Percentiles rank a stretch among this genome's conserved stretches.
Evolutionary conservation across 2,888 invertebrate species (phyloP).

Genomic region (Osmoderma eremita): DNA sequence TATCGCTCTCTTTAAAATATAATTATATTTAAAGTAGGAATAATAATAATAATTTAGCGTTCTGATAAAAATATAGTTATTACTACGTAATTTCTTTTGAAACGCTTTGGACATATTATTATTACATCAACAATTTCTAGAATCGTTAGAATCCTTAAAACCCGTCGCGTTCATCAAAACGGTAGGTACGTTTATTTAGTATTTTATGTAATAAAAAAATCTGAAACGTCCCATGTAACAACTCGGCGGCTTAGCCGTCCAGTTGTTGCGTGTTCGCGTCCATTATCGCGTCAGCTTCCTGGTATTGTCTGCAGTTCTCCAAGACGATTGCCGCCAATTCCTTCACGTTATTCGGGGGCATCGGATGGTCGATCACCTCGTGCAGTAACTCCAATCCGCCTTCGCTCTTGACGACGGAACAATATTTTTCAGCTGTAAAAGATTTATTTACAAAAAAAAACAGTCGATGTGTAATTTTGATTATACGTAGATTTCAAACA

Average conservation of each 20-base stretch:
- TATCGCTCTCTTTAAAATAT: neutral
- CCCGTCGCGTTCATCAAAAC: neutral
- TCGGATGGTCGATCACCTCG: constrained; percentile 71
- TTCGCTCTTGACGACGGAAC: constrained; percentile 85
- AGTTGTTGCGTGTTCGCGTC: constrained; percentile 40
- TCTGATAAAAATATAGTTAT: constrained; percentile 30
- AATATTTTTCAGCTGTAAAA: constrained; percentile 89
- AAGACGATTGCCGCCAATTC: constrained; percentile 75
- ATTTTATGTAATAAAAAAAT: constrained; percentile 19
- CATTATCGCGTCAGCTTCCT: constrained; percentile 36
- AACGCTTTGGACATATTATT: constrained; percentile 30
- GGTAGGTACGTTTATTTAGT: neutral
- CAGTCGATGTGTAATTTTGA: too few relatives aligned
- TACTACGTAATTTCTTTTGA: constrained; percentile 28
- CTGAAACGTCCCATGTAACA: neutral
- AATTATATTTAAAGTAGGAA: constrained; percentile 23
- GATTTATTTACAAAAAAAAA: neutral
- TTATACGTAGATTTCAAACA: too few relatives aligned
- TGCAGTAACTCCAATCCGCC: constrained; percentile 81
- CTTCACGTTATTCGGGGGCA: constrained; percentile 75
- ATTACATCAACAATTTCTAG: constrained; percentile 21
- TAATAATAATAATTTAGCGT: constrained; percentile 29
- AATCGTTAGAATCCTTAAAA: constrained; percentile 6
- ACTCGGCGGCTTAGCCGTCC: constrained; percentile 40
- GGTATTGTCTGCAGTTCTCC: constrained; percentile 68